Evolutionary conservation across 2,113 vertebrate genomes (phyloP), one percentile per base, ranked within the genome.

Genomic region (Thomomys bottae): DNA sequence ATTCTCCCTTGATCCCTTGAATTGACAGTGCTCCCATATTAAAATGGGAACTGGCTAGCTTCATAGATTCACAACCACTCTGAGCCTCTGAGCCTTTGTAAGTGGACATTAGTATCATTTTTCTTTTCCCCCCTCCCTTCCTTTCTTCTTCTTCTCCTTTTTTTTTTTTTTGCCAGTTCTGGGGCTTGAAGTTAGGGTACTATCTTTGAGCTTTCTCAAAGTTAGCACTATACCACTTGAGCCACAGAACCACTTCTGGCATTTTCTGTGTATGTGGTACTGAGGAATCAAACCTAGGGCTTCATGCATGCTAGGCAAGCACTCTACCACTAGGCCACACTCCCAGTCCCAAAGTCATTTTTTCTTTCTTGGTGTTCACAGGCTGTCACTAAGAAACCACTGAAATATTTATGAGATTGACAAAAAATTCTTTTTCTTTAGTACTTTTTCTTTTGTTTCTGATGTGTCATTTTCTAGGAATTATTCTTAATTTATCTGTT

Each of bases 401-500:
- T 34, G 84, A 83, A 71, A 83, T 81, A 77, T 72, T 89, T 76
- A 36, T 6, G 12, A 92, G 61, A 78, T 42, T 77, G 78, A 49
- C 2, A 79, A 42, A 70, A 88, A 57, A 81, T 61, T 72, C 23
- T 84, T 87, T 79, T 85, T 71, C 18, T 88, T 49, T 54, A 54
- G 12, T 93, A 79, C 20, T 59, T 45, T 17, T 81, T 83, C 20
- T 76, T 80, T 9, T 81, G 9, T 73, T 87, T 30, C 10, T 82
- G 8, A 54, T 88, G 12, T 81, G 11, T 87, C 90, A 54, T 42
- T 91, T 87, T 75, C 28, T 81, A 72, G 66, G 34, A 72, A 89
- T 79, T 80, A 75, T 72, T 93, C 45, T 90, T 84, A 81, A 73
- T 84, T 73, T 87, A 72, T 70, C 70, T 28, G 24, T 91, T 91